Evolutionary conservation across 2,797 vertebrate species (phyloP), one percentile per base, ranked within the genome.

Genomic region (Stomatorhinus walkeri): DNA sequence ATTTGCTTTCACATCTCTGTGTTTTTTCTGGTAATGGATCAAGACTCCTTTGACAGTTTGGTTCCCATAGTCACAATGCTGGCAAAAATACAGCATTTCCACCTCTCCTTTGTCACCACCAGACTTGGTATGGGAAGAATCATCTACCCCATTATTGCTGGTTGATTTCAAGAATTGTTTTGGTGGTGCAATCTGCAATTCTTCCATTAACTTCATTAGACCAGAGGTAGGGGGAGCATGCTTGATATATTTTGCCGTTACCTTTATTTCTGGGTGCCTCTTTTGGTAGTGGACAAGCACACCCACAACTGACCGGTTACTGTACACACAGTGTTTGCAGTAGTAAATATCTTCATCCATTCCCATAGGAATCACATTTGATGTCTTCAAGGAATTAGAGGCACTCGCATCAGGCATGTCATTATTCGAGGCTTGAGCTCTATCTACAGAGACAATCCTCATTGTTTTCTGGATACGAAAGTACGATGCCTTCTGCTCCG

Each of bases 391-490:
- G 91, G 92, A 92, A 89, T 93, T 89, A 0, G 94, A 93, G 72
- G 93, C 76, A 88, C 94, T 94, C 92, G 97, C 83, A 92, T 96
- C 97, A 94, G 95, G 97, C 0, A 96, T 94, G 76, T 94, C 95
- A 52, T 93, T 94, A 93, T 92, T 87, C 93, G 94, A 4, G 88
- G 94, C 91, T 85, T 92, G 92, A 85, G 93, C 92, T 89, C 93
- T 94, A 59, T 96, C 95, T 14, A 96, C 93, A 90, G 95, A 95
- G 87, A 98, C 95, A 43, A 99, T 95, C 59, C 97, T 97, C 98
- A 99, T 99, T 46, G 97, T 98, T 95, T 99, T 99, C 95, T 99
- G 98, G 92, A 99, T 99, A 91, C 98, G 98, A 94, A 99, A 99
- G 93, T 99, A 99, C 0, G 98, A 99, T 1, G 98, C 98, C 93